phyloP scores from a whole-genome alignment of 2,113 vertebrate species.

The Odobenus rosmarus region DNA sequence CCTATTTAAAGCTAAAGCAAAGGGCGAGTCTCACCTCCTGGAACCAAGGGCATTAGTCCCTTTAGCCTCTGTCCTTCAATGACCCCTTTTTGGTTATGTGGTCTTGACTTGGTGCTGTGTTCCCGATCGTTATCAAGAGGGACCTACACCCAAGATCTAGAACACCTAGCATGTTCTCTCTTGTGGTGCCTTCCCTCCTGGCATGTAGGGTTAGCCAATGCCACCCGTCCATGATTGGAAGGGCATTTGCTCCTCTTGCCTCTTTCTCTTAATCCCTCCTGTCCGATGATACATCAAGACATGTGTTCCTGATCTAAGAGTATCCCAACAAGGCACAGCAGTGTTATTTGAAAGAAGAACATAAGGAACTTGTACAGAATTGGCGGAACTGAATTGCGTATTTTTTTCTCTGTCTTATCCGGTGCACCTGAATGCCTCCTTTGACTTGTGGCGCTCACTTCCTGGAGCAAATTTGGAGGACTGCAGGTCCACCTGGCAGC shows the following conservation, averaged over 20 bases:
- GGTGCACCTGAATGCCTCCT: neutral
- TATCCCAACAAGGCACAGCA: neutral
- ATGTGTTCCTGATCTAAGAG: neutral
- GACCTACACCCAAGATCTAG: neutral
- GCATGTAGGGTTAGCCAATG: neutral
- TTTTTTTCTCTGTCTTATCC: neutral
- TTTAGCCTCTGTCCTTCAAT: neutral
- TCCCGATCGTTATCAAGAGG: neutral
- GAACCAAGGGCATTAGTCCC: neutral
- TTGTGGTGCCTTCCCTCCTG: neutral
- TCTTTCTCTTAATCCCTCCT: neutral
- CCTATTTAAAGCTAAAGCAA: neutral
- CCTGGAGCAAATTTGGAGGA: neutral
- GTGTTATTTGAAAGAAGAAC: slow-evolving; percentile 47
- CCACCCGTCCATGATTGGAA: neutral
- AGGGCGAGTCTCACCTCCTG: neutral
- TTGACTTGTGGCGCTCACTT: neutral
- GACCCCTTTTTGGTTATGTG: neutral
- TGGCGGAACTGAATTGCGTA: neutral
- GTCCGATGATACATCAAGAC: neutral
- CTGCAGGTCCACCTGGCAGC: neutral
- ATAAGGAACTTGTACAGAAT: slow-evolving; percentile 47
- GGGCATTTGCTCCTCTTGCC: neutral
- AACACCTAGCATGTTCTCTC: neutral
- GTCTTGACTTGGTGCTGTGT: neutral